Percentiles rank a stretch among this genome's conserved stretches.
Conservation (phyloP, 2,113 vertebrate genomes). For the Lycocorax pyrrhopterus region DNA sequence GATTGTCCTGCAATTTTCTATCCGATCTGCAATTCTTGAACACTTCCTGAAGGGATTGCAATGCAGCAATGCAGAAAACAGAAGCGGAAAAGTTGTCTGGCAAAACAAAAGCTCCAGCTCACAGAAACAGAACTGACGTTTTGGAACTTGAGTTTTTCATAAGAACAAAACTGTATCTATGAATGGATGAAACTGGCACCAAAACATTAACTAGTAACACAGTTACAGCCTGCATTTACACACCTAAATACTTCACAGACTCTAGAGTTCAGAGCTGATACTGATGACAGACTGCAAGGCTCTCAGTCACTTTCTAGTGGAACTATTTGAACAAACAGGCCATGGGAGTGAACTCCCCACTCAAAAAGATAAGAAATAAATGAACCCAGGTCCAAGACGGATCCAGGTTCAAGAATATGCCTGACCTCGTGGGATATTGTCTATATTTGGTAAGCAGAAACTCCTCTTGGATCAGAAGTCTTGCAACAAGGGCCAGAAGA, state of each 20-base stretch:
- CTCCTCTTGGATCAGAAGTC: not conserved
- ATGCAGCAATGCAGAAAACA: not conserved
- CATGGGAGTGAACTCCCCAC: not conserved
- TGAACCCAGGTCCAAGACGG: not conserved
- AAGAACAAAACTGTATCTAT: not conserved
- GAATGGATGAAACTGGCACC: not conserved
- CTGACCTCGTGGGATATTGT: not conserved
- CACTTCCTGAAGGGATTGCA: not conserved
- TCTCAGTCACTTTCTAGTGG: not conserved
- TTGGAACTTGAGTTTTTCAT: not conserved
- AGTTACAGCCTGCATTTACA: not conserved
- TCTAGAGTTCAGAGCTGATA: not conserved
- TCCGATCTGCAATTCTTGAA: not conserved
- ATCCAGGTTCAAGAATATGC: not conserved
- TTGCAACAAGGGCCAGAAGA: not conserved
- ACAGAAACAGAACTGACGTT: not conserved
- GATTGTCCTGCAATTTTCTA: not conserved
- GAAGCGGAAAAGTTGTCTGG: not conserved
- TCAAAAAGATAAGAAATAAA: not conserved
- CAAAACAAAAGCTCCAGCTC: not conserved
- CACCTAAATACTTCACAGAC: not conserved
- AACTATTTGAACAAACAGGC: not conserved
- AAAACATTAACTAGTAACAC: not conserved
- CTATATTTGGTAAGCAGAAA: not conserved
- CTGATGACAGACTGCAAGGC: not conserved